A percentile compares a stretch with the other conserved stretches of the same genome.
Conservation (phyloP, 2,888 invertebrate genomes). For the Stenodema calcarata region DNA sequence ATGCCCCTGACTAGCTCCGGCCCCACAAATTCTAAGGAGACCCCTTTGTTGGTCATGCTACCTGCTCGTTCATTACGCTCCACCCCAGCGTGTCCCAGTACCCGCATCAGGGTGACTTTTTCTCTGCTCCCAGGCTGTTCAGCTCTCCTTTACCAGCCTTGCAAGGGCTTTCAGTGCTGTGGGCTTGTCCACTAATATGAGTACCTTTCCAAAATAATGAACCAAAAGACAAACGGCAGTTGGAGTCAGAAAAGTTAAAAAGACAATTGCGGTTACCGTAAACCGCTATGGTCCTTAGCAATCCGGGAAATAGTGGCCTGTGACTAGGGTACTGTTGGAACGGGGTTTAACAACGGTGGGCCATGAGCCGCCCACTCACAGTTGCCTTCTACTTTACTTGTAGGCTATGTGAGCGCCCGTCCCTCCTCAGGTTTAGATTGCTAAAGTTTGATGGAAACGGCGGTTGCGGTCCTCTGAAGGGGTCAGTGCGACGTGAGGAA, state of each 20-base stretch:
- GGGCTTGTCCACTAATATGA: too few species aligned
- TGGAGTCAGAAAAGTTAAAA: not conserved
- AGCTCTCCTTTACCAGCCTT: too few species aligned
- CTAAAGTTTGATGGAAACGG: not conserved
- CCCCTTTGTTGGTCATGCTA: too few species aligned
- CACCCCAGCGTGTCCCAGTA: too few species aligned
- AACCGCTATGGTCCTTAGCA: not conserved
- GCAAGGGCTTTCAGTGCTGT: too few species aligned
- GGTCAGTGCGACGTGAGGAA: not conserved
- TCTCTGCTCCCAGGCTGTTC: too few species aligned
- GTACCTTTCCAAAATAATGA: too few species aligned
- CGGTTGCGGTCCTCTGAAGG: not conserved
- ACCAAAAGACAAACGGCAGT: too few species aligned
- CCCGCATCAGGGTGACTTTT: too few species aligned
- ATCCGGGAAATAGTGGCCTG: not conserved
- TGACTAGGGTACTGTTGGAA: not conserved
- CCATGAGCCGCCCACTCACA: not conserved
- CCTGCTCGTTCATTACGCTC: too few species aligned
- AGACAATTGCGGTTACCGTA: not conserved
- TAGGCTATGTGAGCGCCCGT: not conserved
- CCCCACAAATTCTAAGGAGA: too few species aligned
- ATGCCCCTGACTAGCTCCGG: too few species aligned
- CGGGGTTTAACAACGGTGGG: not conserved
- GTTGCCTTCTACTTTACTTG: not conserved
- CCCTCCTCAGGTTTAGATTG: not conserved